Percentiles rank a stretch among this genome's conserved stretches.
Conservation (phyloP, 2,797 vertebrate species). For the Atherinosoma microstoma region DNA sequence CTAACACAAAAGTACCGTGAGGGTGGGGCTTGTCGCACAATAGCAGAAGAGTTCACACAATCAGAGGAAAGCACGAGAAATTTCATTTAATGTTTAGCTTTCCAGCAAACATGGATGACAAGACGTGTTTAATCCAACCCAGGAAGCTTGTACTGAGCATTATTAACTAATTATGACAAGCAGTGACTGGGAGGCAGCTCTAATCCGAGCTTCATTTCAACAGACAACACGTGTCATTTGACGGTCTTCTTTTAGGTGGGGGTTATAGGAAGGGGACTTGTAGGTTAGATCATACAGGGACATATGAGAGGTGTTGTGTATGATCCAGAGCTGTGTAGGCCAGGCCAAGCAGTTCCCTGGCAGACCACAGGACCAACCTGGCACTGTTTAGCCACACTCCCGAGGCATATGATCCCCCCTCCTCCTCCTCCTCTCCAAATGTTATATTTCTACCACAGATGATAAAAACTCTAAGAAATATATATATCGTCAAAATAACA, state of each 20-base stretch:
- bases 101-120: not conserved
- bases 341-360: conserved; percentile 70
- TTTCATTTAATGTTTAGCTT: not conserved
- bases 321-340: conserved; percentile 46
- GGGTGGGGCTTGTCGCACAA: conserved; percentile 58
- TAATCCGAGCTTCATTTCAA: not conserved
- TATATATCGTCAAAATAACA: not conserved
- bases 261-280: not conserved
- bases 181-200: not conserved
- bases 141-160: not conserved
- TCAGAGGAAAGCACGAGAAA: conserved; percentile 24
- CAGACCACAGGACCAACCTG: conserved; percentile 60
- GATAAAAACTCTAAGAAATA: conserved; percentile 24
- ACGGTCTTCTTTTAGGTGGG: not conserved
- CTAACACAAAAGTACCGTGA: conserved; percentile 33
- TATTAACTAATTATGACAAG: not conserved
- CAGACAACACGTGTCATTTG: not conserved
- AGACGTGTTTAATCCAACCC: not conserved
- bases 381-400: conserved; percentile 73
- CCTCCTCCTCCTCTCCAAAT: conserved; percentile 32
- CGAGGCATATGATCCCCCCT: conserved; percentile 51
- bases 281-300: conserved; percentile 27
- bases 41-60: conserved; percentile 27
- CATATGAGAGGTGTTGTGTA: not conserved
- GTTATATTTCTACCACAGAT: conserved; percentile 39